phyloP scores from a whole-genome alignment of 2,113 vertebrate species.

The Macquaria australasica region DNA sequence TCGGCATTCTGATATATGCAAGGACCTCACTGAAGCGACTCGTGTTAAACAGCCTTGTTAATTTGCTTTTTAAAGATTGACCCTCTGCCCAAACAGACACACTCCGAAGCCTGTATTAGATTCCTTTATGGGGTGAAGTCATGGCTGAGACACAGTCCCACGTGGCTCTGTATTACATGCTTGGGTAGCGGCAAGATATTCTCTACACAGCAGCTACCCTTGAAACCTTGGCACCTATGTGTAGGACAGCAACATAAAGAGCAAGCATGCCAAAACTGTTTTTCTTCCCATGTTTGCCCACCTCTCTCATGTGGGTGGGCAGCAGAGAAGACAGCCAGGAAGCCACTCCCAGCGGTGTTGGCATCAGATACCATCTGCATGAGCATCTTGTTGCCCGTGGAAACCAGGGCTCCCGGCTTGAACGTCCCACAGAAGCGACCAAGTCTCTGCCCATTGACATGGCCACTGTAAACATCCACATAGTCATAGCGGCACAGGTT shows the following conservation, averaged over 20 bases:
- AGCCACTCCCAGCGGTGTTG: conserved; percentile 97
- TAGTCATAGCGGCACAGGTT: conserved; percentile 96
- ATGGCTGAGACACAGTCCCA: conserved; percentile 16
- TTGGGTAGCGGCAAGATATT: conserved; percentile 9
- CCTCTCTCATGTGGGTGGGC: conserved; percentile 94
- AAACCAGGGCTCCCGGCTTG: conserved; percentile 93
- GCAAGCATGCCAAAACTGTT: neutral
- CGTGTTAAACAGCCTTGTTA: conserved; percentile 38
- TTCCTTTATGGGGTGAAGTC: conserved; percentile 27
- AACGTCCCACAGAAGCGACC: conserved; percentile 96
- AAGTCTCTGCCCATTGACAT: conserved; percentile 89
- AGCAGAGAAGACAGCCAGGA: conserved; percentile 93
- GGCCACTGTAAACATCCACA: conserved; percentile 94
- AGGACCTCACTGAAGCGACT: conserved; percentile 15
- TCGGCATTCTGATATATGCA: neutral
- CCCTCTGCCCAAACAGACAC: conserved; percentile 24
- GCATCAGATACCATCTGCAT: conserved; percentile 98
- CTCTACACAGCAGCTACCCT: neutral
- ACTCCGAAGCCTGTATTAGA: conserved; percentile 20
- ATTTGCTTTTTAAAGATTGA: conserved; percentile 28
- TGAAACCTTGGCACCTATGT: neutral
- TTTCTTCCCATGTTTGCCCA: conserved; percentile 71
- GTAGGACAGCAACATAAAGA: neutral
- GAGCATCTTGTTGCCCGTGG: conserved; percentile 95
- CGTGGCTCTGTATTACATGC: conserved; percentile 14